Evolutionary conservation across 2,888 invertebrate species (phyloP).

Genomic region (Tortrix viridana): DNA sequence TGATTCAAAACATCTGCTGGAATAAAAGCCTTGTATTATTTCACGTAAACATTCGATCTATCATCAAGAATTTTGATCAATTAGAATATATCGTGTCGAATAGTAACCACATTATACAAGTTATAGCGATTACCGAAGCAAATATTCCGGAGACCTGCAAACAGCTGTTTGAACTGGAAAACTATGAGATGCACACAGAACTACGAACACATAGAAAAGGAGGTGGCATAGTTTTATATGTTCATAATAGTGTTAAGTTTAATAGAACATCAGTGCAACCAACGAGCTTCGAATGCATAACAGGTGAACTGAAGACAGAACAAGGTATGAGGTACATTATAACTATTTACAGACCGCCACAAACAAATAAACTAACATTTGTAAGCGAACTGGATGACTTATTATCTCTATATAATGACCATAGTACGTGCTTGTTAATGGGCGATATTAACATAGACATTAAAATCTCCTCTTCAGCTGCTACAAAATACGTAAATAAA

Average conservation of each 20-base stretch:
- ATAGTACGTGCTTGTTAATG: conserved; percentile 12
- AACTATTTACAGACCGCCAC: neutral
- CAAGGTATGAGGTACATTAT: neutral
- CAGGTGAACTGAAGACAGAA: neutral
- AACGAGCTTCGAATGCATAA: neutral
- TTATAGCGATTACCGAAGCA: neutral
- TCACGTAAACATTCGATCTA: neutral
- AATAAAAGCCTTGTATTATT: neutral
- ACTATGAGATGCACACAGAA: neutral
- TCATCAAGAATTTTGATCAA: neutral
- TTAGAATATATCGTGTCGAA: neutral
- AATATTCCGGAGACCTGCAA: neutral
- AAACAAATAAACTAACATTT: no score
- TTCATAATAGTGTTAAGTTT: conserved; percentile 1
- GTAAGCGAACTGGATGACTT: neutral
- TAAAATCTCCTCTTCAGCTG: neutral
- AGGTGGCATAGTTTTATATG: neutral
- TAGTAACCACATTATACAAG: neutral
- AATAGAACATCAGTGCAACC: neutral
- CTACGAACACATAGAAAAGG: neutral
- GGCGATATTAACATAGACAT: conserved; percentile 36
- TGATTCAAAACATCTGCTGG: neutral
- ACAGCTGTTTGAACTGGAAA: neutral
- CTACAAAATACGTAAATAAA: conserved; percentile 12
- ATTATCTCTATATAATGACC: no score